Base-by-base conservation (phyloP, 2,797 vertebrate species). In the Falco concolor region DNA sequence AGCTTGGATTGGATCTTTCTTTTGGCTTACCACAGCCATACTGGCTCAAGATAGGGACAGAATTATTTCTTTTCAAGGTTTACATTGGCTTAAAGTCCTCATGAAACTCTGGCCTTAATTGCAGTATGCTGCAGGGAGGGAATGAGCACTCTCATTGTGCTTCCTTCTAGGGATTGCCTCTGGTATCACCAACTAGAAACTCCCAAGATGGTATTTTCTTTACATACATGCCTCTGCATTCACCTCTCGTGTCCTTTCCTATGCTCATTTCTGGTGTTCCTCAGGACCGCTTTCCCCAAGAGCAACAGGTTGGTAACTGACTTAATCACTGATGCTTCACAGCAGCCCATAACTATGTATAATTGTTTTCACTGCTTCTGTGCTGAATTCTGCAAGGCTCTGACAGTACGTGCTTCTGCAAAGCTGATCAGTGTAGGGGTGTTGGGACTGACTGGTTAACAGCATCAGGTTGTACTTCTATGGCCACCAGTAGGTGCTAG, bases 401-500 rank as follows among this genome's bases (percentile, higher is more conserved):
- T 32, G 53, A 1, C 45, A 40, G 27, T 1, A 21, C 2, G 1
- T 50, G 12, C 44, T 22, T 6, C 34, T 76, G 54, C 32, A 69
- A 45, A 70, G 36, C 36, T 18, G 40, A 12, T 13, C 4, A 5
- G 10, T 8, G 56, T 6, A 3, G 8, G 12, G 4, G 15, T n/a
- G 15, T 7, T 59, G 72, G 36, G 22, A 4, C 22, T 12, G n/a
- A 4, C 28, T 14, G 32, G 3, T 20, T 45, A 28, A 4, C 23
- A 32, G 14, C 72, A 8, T 5, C 0, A 2, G 28, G 7, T 45
- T 12, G 3, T 5, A 13, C 30, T 32, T 11, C 0, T 2, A 0
- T 5, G 21, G 24, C 27, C 40, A 15, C 8, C 23, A 15, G 50
- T 5, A 18, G 24, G 25, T 73, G 34, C 61, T 70, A 1, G 10